These are phyloP conservation scores for Chrysaora quinquecirrha DNA, from an alignment of 30 jellyfish, hydroid and myxozoan species.

Conservation along the genomic window DNA sequence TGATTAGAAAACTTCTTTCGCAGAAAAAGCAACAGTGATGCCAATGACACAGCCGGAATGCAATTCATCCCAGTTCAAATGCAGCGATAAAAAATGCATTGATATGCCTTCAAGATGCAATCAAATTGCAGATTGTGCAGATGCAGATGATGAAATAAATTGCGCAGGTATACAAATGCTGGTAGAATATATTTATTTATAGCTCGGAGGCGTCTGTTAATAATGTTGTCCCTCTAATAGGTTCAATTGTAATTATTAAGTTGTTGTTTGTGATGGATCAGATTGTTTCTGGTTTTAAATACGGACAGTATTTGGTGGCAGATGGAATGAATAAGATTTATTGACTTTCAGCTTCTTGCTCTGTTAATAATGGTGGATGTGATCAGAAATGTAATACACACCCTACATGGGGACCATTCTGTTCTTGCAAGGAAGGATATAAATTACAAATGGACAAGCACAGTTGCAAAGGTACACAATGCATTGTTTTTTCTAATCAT, in stretches of 20 bases:
- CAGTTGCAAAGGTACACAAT: conserved; percentile 55
- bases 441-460: conserved; percentile 23
- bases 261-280: no score
- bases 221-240: no score
- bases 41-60: background rate
- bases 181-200: no score
- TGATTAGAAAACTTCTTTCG: no score
- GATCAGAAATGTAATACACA: conserved; percentile 43
- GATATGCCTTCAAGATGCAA: conserved; percentile 41
- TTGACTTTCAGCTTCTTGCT: no score
- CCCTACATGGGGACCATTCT: conserved; percentile 35
- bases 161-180: conserved; percentile 72
- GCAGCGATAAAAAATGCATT: conserved; percentile 63
- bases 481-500: no score
- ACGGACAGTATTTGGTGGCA: no score
- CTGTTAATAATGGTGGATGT: conserved; percentile 57
- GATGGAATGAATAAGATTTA: no score
- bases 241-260: no score
- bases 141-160: conserved; percentile 71
- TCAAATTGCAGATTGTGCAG: conserved; percentile 69
- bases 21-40: no score
- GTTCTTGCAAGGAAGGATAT: conserved; percentile 62
- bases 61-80: conserved; percentile 41
- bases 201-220: no score
- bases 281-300: no score